Base-by-base conservation (phyloP, 1,140 invertebrate genomes). In the Meloidogyne hapla region DNA sequence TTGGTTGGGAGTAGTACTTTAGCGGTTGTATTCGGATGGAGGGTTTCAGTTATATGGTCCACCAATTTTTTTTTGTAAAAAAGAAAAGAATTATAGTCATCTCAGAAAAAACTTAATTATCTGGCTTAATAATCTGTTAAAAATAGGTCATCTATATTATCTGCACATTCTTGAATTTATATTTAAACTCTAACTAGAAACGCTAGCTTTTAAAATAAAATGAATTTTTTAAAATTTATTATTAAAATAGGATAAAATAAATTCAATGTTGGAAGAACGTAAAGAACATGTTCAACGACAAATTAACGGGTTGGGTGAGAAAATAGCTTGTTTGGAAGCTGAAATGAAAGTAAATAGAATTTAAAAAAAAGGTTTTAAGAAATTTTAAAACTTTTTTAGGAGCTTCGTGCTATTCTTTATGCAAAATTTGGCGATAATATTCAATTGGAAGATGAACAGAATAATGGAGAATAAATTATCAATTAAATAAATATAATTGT, bases 351-450 rank as follows among this genome's bases (percentile, higher is more conserved):
- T n/a, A 56, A n/a, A n/a, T 56, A 56, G n/a, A n/a, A n/a, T n/a
- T n/a, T n/a, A n/a, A n/a, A n/a, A n/a, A n/a, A n/a, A n/a, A n/a
- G n/a, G n/a, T n/a, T n/a, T n/a, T n/a, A n/a, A n/a, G n/a, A n/a
- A n/a, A n/a, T n/a, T n/a, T n/a, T 56, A 56, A 33, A 33, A 33
- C 33, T 8, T 33, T 56, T 56, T 56, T n/a, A 56, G 42, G 48
- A 79, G 9, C 40, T 78, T 28, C 65, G 77, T 15, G 69, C 77
- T 8, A 63, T 79, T 67, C 56, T 78, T n/a, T 78, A 78, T 23
- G 78, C 77, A 21, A 78, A 78, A 65, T 78, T 78, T 48, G 77
- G 77, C 6, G 78, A 78, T 40, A 78, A 78, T 64, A 78, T 78
- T 45, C 75, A 79, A 38, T 42, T 78, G 42, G 77, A 78, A 79